These are phyloP conservation scores for Oceanodroma leucorhoa DNA, from an alignment of 2,797 vertebrate species.

Conservation along the genomic window DNA sequence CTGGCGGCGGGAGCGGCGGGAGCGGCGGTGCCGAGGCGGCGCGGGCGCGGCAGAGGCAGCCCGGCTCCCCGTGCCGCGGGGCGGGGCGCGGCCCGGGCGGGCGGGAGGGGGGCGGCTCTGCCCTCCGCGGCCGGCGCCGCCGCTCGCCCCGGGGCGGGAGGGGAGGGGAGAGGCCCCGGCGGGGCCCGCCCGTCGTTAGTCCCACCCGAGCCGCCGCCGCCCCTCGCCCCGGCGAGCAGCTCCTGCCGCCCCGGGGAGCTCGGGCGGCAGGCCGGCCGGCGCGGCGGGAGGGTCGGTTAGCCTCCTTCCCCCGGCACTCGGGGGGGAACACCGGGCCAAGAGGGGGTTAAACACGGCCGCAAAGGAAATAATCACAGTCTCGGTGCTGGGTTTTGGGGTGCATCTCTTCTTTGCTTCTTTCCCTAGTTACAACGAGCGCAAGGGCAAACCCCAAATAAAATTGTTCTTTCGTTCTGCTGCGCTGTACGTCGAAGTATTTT, in stretches of 20 bases:
- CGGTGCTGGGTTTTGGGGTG: accelerated
- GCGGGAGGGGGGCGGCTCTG: neutral
- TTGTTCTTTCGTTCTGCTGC: accelerated
- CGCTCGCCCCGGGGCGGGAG: neutral
- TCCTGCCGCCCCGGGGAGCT: no score
- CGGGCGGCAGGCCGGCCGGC: no score
- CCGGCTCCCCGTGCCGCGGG: neutral
- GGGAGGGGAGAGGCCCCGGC: neutral
- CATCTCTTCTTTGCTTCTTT: no score
- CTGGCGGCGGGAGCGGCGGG: neutral
- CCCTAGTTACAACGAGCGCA: accelerated
- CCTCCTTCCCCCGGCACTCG: no score
- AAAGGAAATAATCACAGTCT: accelerated
- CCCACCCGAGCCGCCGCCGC: neutral
- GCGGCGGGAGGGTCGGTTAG: no score
- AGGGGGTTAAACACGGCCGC: no score
- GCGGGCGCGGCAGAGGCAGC: neutral
- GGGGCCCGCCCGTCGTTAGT: no score
- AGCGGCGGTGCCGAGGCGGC: neutral
- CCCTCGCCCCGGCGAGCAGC: neutral
- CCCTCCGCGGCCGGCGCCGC: neutral
- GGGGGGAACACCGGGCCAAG: no score
- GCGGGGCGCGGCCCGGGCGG: neutral
- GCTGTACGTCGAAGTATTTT: accelerated
- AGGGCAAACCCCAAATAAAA: accelerated